Conservation (phyloP, 2,113 vertebrate genomes). For the Erythrolamprus reginae region DNA sequence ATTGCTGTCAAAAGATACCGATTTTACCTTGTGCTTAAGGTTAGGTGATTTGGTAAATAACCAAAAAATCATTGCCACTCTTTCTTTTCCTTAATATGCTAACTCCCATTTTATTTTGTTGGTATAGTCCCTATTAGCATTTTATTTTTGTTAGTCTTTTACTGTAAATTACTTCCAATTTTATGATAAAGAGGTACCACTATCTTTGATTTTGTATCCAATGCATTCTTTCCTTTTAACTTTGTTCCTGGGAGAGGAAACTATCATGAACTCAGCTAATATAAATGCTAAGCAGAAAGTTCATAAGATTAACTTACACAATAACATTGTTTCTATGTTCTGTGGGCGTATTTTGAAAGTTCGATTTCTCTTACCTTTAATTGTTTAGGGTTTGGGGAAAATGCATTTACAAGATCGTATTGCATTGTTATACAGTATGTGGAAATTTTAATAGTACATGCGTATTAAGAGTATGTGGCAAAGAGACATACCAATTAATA, state of each 20-base stretch:
- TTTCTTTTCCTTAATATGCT: neutral
- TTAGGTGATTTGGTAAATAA: neutral
- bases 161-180: neutral
- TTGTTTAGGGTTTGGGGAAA: neutral
- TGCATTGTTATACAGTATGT: neutral
- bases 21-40: neutral
- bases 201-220: neutral
- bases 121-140: neutral
- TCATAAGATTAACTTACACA: neutral
- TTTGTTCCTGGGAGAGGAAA: neutral
- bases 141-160: neutral
- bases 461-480: neutral
- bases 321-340: neutral
- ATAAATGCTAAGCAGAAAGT: neutral
- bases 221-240: neutral
- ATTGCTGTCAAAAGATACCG: neutral
- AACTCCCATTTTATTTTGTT: neutral
- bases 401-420: conserved; percentile 16
- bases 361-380: neutral
- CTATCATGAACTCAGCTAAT: neutral
- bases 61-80: neutral
- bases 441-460: neutral
- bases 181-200: neutral
- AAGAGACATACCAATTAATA: neutral
- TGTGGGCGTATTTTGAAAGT: neutral